A percentile compares a stretch with the other conserved stretches of the same genome.
Conservation (phyloP, 2,113 vertebrate genomes). For the Heptranchias perlo region DNA sequence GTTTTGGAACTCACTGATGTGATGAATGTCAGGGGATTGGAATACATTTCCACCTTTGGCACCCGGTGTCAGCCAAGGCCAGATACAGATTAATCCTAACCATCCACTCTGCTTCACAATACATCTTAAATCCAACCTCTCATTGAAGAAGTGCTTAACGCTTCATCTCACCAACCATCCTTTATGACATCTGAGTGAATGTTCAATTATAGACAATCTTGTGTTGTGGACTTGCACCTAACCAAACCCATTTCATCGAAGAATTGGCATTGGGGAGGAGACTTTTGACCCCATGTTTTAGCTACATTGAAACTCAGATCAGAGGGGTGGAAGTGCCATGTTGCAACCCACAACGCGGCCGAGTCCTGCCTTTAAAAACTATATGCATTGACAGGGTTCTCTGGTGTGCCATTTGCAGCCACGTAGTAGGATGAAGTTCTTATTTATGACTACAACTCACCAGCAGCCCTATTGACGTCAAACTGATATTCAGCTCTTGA, state of each 20-base stretch:
- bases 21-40: background rate
- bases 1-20: background rate
- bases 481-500: conserved; percentile 97
- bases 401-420: background rate
- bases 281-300: background rate
- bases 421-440: background rate
- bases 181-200: background rate
- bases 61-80: background rate
- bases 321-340: background rate
- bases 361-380: background rate
- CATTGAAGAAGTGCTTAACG: background rate
- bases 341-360: too few species aligned
- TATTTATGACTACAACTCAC: conserved; percentile 57
- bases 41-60: background rate
- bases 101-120: background rate
- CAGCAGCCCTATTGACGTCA: conserved; percentile 95
- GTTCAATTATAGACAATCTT: background rate
- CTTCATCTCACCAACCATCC: background rate
- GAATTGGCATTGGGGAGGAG: background rate
- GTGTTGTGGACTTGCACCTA: background rate
- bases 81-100: background rate
- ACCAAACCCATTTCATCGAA: background rate
- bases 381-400: background rate
- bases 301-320: background rate
- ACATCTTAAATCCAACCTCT: background rate